A percentile compares a stretch with the other conserved stretches of the same genome.
These are phyloP conservation scores for Cygnus olor DNA, from an alignment of 2,797 vertebrate genomes.

Conservation along the genomic window DNA sequence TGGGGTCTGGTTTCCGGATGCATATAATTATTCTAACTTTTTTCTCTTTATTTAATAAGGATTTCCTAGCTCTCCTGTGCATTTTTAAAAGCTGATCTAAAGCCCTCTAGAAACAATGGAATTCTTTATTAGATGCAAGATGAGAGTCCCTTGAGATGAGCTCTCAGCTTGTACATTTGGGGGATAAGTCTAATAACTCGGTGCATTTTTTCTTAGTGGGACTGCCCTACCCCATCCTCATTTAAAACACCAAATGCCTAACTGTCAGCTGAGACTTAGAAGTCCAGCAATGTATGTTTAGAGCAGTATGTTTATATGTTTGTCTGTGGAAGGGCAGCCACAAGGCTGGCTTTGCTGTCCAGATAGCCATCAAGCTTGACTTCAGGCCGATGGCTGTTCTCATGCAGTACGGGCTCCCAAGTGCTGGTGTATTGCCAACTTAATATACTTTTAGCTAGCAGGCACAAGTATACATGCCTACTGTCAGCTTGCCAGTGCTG, in stretches of 20 bases:
- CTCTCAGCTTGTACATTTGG: neutral
- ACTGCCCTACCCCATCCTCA: neutral
- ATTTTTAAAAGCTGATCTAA: neutral
- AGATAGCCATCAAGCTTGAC: neutral
- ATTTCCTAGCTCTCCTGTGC: neutral
- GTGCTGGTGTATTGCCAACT: neutral
- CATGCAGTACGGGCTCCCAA: neutral
- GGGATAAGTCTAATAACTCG: neutral
- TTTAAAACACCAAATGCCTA: neutral
- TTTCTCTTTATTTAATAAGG: neutral
- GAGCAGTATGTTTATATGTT: too few species aligned
- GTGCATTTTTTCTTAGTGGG: neutral
- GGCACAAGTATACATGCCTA: neutral
- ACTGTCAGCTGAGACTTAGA: neutral
- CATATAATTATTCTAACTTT: neutral
- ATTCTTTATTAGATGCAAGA: neutral
- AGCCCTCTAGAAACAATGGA: neutral
- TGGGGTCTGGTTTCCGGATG: neutral
- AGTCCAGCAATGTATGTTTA: neutral
- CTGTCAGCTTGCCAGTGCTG: neutral
- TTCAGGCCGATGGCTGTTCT: accelerated
- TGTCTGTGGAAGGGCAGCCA: neutral
- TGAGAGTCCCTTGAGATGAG: neutral
- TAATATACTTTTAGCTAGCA: neutral
- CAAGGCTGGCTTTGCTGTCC: neutral